These are phyloP conservation scores for Drosophila elegans DNA, from an alignment of 1,140 invertebrate species.

Conservation along the genomic window DNA sequence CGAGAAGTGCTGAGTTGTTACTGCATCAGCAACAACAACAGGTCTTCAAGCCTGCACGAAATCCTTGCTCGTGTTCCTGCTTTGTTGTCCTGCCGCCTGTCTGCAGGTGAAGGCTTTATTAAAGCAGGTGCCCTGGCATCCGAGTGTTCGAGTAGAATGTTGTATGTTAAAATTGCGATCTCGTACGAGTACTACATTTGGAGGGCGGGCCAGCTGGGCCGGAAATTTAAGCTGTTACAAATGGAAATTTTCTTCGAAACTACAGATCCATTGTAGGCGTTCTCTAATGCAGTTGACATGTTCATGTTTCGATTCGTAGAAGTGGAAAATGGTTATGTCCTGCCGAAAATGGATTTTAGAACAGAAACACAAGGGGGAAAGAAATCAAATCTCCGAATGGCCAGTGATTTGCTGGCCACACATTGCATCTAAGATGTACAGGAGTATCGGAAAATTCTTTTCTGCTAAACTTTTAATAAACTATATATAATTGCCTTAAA, in stretches of 20 bases:
- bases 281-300: slow-evolving; percentile 60
- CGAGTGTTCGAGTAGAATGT: slow-evolving; percentile 23
- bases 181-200: slow-evolving; percentile 2
- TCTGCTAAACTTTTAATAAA: background rate
- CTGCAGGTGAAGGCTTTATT: slow-evolving; percentile 77
- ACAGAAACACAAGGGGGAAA: slow-evolving; percentile 16
- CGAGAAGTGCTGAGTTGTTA: slow-evolving; percentile 31
- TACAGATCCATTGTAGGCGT: slow-evolving; percentile 56
- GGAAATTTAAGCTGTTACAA: slow-evolving; percentile 76
- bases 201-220: slow-evolving; percentile 46
- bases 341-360: slow-evolving; percentile 8
- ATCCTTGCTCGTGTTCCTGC: slow-evolving; percentile 21
- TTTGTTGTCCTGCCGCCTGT: slow-evolving; percentile 53
- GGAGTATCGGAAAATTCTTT: background rate
- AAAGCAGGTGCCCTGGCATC: slow-evolving; percentile 38
- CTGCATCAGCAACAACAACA: slow-evolving; percentile 12
- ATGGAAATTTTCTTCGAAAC: slow-evolving; percentile 46
- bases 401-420: background rate
- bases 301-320: slow-evolving; percentile 20
- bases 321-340: slow-evolving; percentile 27
- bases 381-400: slow-evolving; percentile 63
- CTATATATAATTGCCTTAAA: no score
- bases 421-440: background rate
- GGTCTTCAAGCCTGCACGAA: slow-evolving; percentile 7
- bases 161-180: slow-evolving; percentile 51